Percentiles rank a stretch among this genome's conserved stretches.
Conservation (phyloP, 2,113 vertebrate species). For the Notothenia coriiceps region DNA sequence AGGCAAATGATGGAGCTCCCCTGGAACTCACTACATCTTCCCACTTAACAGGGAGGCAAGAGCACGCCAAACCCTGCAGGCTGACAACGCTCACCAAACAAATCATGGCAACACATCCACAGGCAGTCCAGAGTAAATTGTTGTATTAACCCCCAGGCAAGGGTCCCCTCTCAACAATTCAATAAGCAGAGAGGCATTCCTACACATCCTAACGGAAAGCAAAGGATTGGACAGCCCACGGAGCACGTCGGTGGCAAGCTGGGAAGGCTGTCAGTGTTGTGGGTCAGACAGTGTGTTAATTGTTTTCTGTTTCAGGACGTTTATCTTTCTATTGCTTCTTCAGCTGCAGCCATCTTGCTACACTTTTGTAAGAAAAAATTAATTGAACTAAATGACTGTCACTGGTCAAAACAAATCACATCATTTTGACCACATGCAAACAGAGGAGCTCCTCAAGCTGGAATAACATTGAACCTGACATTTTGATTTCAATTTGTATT, state of each 20-base stretch:
- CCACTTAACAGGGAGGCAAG: constrained; percentile 75
- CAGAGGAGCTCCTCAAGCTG: neutral
- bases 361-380: constrained; percentile 39
- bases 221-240: constrained; percentile 57
- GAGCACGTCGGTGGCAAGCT: constrained; percentile 40
- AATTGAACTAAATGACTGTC: constrained; percentile 54
- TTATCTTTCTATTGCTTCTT: constrained; percentile 53
- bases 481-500: constrained; percentile 2
- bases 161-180: constrained; percentile 77
- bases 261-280: constrained; percentile 49
- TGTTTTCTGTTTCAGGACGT: constrained; percentile 63
- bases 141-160: constrained; percentile 83
- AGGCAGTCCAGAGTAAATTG: constrained; percentile 83
- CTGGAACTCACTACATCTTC: constrained; percentile 76
- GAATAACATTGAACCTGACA: constrained; percentile 27
- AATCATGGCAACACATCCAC: constrained; percentile 83
- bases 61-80: constrained; percentile 73
- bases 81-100: constrained; percentile 80
- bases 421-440: constrained; percentile 28
- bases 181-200: constrained; percentile 76
- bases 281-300: constrained; percentile 71
- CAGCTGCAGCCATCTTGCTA: constrained; percentile 29
- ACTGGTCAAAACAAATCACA: constrained; percentile 4
- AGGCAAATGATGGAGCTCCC: constrained; percentile 75
- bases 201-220: constrained; percentile 74